A percentile compares a stretch with the other conserved stretches of the same genome.
Evolutionary conservation across 2,888 invertebrate species (phyloP).

Genomic region (Pegoplata infirma): DNA sequence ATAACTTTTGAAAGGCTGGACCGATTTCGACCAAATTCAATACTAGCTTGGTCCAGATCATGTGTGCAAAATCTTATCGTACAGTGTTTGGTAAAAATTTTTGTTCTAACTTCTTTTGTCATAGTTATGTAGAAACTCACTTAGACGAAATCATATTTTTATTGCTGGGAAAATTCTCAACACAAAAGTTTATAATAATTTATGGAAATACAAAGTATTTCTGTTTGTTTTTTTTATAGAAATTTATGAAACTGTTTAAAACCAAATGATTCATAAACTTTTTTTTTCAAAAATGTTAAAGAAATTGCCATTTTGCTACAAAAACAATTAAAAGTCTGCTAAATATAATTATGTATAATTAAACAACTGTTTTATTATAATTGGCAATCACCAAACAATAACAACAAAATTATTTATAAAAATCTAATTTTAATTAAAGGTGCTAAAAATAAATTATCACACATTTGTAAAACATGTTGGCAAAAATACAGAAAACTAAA

Average conservation of each 20-base stretch:
- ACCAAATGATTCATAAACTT: neutral
- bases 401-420: conserved; percentile 8
- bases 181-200: too few relatives aligned
- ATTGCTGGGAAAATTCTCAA: too few relatives aligned
- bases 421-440: conserved; percentile 58
- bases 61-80: too few relatives aligned
- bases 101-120: too few relatives aligned
- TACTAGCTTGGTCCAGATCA: too few relatives aligned
- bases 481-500: conserved; percentile 17
- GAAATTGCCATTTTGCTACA: neutral
- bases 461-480: conserved; percentile 60
- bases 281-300: neutral
- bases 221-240: too few relatives aligned
- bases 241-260: neutral
- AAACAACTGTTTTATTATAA: conserved; percentile 29
- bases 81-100: too few relatives aligned
- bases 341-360: conserved; percentile 12
- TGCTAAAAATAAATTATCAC: conserved; percentile 63
- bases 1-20: too few relatives aligned
- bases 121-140: too few relatives aligned
- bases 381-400: conserved; percentile 36
- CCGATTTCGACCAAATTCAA: too few relatives aligned
- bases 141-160: too few relatives aligned
- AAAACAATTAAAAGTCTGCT: neutral
- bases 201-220: too few relatives aligned